Conservation (phyloP, 1,140 invertebrate species). For the Gonioctena quinquepunctata region DNA sequence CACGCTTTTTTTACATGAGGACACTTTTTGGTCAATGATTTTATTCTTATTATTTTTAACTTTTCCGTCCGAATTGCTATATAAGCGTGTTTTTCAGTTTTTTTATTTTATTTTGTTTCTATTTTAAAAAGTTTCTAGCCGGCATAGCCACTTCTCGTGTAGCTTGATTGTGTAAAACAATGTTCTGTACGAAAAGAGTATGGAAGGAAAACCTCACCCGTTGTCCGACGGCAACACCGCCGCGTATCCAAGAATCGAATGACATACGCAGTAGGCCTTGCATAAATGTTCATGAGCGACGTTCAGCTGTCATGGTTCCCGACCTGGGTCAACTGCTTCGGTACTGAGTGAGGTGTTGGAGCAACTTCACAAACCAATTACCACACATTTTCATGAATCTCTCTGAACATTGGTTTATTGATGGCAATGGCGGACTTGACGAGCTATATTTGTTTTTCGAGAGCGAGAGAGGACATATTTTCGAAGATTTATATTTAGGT, state of each 20-base stretch:
- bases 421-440: neutral
- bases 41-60: too few relatives aligned
- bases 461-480: neutral
- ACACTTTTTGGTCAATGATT: too few relatives aligned
- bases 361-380: slow-evolving; percentile 1
- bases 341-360: slow-evolving; percentile 1
- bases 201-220: too few relatives aligned
- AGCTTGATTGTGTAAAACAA: too few relatives aligned
- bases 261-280: neutral
- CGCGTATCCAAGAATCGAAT: neutral
- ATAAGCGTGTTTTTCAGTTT: too few relatives aligned
- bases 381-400: neutral
- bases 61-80: too few relatives aligned
- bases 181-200: too few relatives aligned
- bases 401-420: neutral
- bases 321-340: slow-evolving; percentile 10
- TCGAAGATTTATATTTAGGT: neutral
- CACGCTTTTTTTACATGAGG: too few relatives aligned
- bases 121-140: too few relatives aligned
- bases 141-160: too few relatives aligned
- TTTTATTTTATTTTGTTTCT: too few relatives aligned
- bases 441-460: slow-evolving; percentile 3
- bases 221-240: neutral
- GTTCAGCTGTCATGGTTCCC: neutral
- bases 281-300: neutral